A percentile compares a stretch with the other conserved stretches of the same genome.
Conservation (phyloP, 1,140 invertebrate species). For the Dolichoris vasculosae region DNA sequence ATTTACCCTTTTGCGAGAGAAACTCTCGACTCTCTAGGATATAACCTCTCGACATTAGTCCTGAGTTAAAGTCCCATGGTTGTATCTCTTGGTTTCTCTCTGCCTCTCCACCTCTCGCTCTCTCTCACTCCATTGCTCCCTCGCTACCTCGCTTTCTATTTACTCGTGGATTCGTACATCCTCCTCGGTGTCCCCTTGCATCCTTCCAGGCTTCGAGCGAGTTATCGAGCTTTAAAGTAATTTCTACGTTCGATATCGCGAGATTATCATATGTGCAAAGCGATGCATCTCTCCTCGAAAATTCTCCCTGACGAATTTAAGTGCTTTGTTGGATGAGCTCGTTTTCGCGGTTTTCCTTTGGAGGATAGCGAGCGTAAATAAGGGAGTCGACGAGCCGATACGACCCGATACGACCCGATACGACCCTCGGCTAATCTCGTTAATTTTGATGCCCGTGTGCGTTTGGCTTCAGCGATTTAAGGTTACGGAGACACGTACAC, state of each 20-base stretch:
- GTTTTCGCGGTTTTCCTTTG: too few relatives aligned
- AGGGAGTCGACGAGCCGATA: neutral
- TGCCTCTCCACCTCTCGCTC: neutral
- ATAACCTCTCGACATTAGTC: conserved; percentile 20
- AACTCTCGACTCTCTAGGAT: conserved; percentile 13
- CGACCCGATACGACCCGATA: neutral
- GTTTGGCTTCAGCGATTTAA: neutral
- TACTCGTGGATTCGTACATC: neutral
- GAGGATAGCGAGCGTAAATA: neutral
- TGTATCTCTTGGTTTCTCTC: neutral
- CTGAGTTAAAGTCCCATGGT: conserved; percentile 14
- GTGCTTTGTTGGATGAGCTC: neutral
- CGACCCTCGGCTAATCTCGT: neutral
- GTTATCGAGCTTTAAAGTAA: neutral
- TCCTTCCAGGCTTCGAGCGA: neutral
- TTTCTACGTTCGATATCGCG: neutral
- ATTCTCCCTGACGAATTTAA: neutral
- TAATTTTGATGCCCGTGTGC: neutral
- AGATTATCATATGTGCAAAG: neutral
- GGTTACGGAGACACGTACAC: too few relatives aligned
- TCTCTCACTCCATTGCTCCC: too few relatives aligned
- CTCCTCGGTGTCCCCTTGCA: neutral
- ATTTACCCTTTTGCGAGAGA: conserved; percentile 27
- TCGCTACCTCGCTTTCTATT: neutral
- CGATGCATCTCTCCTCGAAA: neutral